Base-by-base conservation (phyloP, 2,797 vertebrate species). In the Melanotaenia boesemani region DNA sequence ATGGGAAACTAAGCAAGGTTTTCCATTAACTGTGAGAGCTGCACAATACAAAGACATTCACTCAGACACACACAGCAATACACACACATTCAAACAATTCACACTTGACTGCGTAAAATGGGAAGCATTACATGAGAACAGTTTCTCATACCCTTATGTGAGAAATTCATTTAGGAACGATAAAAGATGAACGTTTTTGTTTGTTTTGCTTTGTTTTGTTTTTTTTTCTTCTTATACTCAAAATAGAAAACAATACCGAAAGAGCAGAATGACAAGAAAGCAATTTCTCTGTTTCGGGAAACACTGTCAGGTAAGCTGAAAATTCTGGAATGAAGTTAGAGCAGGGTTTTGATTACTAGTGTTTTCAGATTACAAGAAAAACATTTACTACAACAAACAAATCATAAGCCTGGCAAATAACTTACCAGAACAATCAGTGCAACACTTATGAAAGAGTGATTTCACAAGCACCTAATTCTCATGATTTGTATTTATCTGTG, bases 21-120 rank as follows among this genome's bases (percentile, higher is more conserved):
- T 92, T 86, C 87, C 80, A 89, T 93, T 91, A 92, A 88, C 68
- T 3, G 6, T 71, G 74, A 69, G 85, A 80, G 75, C 32, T 77
- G 64, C 76, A 82, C 75, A 80, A 75, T 55, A 69, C 59, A 28
- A 36, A 30, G 34, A 86, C 77, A 67, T 61, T 63, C 22, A 12
- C 69, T 54, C 55, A 60, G 64, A 63, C 39, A 68, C 44, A 67
- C 20, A 52, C 28, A 44, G 26, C n/a, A 28, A 41, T 26, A 64
- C 56, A 76, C 36, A 55, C 74, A 57, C 54, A 77, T 59, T 34
- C 52, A 63, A 65, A 75, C 55, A 76, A 30, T 74, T 56, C 26
- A 60, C 32, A 68, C 22, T 78, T 83, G 70, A 61, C 78, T 2
- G 32, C 54, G 62, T 59, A 68, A 83, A 84, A 83, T 70, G 61